phyloP scores from a whole-genome alignment of 2,797 vertebrate genomes.

The Schizothorax lantsangensis region DNA sequence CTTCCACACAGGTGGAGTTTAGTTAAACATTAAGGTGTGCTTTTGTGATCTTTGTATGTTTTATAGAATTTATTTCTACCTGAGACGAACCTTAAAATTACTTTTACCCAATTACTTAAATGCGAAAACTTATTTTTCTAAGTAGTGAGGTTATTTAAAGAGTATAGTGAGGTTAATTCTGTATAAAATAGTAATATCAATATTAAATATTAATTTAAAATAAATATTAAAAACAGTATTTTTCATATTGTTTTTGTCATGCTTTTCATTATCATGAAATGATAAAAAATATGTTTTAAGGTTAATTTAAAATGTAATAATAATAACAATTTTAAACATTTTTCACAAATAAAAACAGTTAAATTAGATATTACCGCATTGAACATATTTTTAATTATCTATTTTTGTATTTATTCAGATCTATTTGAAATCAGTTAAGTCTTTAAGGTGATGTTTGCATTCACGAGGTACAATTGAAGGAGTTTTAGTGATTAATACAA shows the following conservation, averaged over 20 bases:
- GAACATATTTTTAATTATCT: not conserved
- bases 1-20: slow-evolving; percentile 14
- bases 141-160: not conserved
- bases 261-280: not conserved
- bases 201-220: not conserved
- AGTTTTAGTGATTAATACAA: not conserved
- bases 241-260: not conserved
- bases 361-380: not conserved
- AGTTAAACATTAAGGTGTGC: not conserved
- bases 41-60: not conserved
- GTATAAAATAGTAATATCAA: not conserved
- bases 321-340: not conserved
- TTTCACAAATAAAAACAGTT: not conserved
- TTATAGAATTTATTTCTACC: not conserved
- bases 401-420: not conserved
- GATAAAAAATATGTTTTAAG: not conserved
- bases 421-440: not conserved
- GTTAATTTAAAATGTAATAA: not conserved
- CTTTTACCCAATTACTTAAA: not conserved
- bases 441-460: not conserved
- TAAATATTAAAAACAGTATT: not conserved
- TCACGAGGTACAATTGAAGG: not conserved
- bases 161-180: not conserved
- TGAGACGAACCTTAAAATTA: not conserved
- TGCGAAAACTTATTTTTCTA: not conserved